Evolutionary conservation across 2,113 vertebrate genomes (phyloP).

Genomic region (Piprites chloris): DNA sequence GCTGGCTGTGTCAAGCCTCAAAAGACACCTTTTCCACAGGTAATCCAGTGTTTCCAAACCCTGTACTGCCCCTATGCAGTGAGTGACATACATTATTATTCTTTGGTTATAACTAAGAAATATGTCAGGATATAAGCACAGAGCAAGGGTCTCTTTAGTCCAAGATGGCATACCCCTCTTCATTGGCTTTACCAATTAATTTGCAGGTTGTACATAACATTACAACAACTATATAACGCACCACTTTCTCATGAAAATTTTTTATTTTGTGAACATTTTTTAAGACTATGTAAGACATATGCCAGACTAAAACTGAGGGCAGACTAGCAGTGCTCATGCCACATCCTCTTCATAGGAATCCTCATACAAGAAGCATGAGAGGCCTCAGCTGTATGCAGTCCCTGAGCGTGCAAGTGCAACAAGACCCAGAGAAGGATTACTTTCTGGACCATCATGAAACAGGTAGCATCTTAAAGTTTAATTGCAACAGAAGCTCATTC

Average conservation of each 20-base stretch:
- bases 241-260: background rate
- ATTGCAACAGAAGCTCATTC: background rate
- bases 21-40: background rate
- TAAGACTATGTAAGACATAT: fast-evolving
- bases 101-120: background rate
- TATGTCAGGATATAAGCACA: background rate
- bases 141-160: background rate
- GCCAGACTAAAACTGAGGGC: background rate
- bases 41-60: background rate
- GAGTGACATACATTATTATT: background rate
- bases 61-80: fast-evolving
- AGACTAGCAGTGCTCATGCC: background rate
- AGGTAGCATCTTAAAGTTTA: background rate
- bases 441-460: background rate
- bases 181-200: background rate
- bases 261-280: background rate
- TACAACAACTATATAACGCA: background rate
- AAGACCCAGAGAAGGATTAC: background rate
- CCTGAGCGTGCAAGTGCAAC: background rate
- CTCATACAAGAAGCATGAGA: background rate
- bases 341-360: background rate
- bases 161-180: background rate
- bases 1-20: background rate
- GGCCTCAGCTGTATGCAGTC: background rate
- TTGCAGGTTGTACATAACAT: background rate